Evolutionary conservation across 2,888 invertebrate species (phyloP), one percentile per base, ranked within the genome.

Genomic region (Apodemia zela): DNA sequence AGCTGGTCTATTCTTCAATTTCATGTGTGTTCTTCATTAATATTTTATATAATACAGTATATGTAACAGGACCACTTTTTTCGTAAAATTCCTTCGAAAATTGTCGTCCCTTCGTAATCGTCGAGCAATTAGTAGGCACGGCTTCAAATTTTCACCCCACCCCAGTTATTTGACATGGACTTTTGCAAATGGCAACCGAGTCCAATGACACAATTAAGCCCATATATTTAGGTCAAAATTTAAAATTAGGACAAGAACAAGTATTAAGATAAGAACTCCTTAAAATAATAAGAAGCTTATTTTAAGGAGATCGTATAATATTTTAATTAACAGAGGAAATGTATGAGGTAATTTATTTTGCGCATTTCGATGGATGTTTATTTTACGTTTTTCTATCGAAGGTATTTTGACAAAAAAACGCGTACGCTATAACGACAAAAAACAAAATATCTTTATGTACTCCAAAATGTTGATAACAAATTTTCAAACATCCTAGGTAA

Each of bases 181-280:
- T 54, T 51, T 51, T 21, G 54, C 54, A 25, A 21, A 54, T 21
- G 54, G 54, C 21, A 54, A 21, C 21, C 3, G 54, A 54, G 54
- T 13, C 13, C 54, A 21, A 54, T 25, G 54, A 54, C 54, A 54
- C 21, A 18, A 54, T 54, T 13, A 54, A 25, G 54, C 18, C 54
- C 13, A 10, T 25, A 54, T 21, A 54, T 54, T 54, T 54, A 25
- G 54, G 54, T 21, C 54, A 21, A 25, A 6, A 18, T 18, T 25
- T 54, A 15, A 54, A 54, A 54, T 54, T 15, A 54, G 25, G 54
- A 11, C 25, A 25, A 18, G 54, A 54, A 54, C 54, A 54, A 25
- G 18, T 49, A 18, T 33, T 33, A 33, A 25, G 25, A 33, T 33
- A 33, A 25, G 54, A 33, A 10, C 33, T 33, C 1, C 42, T 13